Evolutionary conservation across 2,888 invertebrate species (phyloP), one percentile per base, ranked within the genome.

Genomic region (Cerceris ruficornis): DNA sequence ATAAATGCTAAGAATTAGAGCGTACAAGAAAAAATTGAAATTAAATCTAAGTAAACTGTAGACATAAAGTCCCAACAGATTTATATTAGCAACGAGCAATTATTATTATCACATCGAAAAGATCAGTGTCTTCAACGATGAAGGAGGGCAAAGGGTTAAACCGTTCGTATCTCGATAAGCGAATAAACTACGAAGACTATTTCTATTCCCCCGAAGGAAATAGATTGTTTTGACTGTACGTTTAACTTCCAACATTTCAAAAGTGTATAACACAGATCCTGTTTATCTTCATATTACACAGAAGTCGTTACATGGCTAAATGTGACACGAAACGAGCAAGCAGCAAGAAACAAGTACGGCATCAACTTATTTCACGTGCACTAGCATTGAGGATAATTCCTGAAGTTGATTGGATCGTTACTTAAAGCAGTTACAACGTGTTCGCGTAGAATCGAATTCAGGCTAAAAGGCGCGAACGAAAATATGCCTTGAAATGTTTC

Each of bases 381-480:
- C 54, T 43, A 57, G 55, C 59, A 58, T 54, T 69, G 49, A 80
- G 69, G 79, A 77, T 79, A 79, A 79, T 79, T 77, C 46, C 62
- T 62, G 69, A 64, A 72, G 80, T 70, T 86, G 83, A 86, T 87
- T 85, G 86, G 82, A 84, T 87, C 85, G 84, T 87, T 84, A 85
- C 82, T 85, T 84, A 83, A 82, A 67, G 78, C 67, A 59, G 78
- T 77, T 76, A 70, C 83, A 82, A 13, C 69, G 74, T 72, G 66
- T 75, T 75, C 74, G 73, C 66, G 61, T 75, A 70, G 75, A 66
- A 75, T 77, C 77, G 75, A 81, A 59, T 17, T 9, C 0, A 17
- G 7, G 6, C 43, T 57, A 75, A 72, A 67, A 58, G 54, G 49
- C 41, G 14, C 50, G 2, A 49, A 66, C 66, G 66, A 43, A 65